Evolutionary conservation across 2,113 vertebrate species (phyloP).

Genomic region (Tonatia bakeri): DNA sequence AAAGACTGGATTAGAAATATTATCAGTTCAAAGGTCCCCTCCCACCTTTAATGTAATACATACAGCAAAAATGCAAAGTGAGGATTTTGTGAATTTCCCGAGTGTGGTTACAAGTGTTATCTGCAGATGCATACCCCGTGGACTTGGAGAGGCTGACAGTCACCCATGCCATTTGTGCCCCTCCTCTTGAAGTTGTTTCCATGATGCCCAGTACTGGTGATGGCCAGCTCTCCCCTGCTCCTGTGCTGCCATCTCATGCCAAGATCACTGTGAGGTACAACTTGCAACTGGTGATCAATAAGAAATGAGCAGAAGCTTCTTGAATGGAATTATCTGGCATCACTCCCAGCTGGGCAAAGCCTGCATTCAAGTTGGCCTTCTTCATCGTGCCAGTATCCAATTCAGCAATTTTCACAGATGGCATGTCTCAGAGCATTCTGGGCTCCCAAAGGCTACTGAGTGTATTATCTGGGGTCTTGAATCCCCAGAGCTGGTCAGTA

Average conservation of each 20-base stretch:
- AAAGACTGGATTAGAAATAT: neutral
- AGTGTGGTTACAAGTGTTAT: conserved; percentile 37
- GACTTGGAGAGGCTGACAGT: conserved; percentile 12
- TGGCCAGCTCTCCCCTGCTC: neutral
- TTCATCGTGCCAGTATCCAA: conserved; percentile 27
- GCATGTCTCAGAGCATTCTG: conserved; percentile 28
- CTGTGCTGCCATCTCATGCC: conserved; percentile 42
- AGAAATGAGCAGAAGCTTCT: conserved; percentile 55
- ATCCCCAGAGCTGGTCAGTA: neutral
- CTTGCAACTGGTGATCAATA: conserved; percentile 57
- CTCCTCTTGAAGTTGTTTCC: neutral
- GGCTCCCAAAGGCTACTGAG: conserved; percentile 3
- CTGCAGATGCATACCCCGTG: neutral
- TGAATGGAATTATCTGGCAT: conserved; percentile 65
- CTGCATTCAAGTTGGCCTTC: conserved; percentile 62
- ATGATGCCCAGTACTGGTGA: conserved; percentile 26
- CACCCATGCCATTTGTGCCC: neutral
- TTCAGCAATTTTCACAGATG: conserved; percentile 58
- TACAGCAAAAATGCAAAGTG: conserved; percentile 6
- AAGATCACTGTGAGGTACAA: conserved; percentile 16
- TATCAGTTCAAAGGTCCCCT: neutral
- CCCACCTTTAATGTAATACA: neutral
- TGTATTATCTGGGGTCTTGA: neutral
- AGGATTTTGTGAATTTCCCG: conserved; percentile 22
- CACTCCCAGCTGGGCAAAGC: conserved; percentile 50